Percentiles rank a stretch among this genome's conserved stretches.
Conservation (phyloP, 2,888 invertebrate genomes). For the Fragum sueziense region DNA sequence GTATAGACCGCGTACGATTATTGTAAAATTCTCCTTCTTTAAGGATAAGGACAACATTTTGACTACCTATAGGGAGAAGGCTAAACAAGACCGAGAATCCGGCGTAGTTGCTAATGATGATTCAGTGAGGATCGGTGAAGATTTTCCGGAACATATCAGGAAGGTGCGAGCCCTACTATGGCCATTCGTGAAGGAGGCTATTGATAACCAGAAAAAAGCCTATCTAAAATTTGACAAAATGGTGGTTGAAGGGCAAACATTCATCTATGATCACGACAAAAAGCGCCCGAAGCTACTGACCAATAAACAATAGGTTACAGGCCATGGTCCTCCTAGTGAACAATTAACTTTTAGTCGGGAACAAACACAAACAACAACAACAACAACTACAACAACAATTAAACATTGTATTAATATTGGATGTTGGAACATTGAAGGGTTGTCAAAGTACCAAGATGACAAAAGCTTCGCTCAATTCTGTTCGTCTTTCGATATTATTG, state of each 20-base stretch:
- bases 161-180: not conserved
- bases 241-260: not conserved
- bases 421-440: no score
- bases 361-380: no score
- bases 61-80: not conserved
- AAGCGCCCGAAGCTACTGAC: not conserved
- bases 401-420: no score
- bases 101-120: not conserved
- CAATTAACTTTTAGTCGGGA: no score
- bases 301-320: not conserved
- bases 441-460: no score
- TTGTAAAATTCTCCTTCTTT: slow-evolving; percentile 7
- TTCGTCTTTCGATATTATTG: no score
- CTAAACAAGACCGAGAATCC: not conserved
- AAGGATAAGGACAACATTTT: slow-evolving; percentile 2
- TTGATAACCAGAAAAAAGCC: not conserved
- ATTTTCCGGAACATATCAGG: not conserved
- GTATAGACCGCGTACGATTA: not conserved
- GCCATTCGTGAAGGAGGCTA: not conserved
- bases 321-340: not conserved
- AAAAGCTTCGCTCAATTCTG: no score
- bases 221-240: not conserved
- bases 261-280: not conserved
- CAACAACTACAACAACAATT: no score
- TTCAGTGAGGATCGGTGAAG: not conserved